phyloP scores from a whole-genome alignment of 2,888 invertebrate species.

The Pandemis corylana region DNA sequence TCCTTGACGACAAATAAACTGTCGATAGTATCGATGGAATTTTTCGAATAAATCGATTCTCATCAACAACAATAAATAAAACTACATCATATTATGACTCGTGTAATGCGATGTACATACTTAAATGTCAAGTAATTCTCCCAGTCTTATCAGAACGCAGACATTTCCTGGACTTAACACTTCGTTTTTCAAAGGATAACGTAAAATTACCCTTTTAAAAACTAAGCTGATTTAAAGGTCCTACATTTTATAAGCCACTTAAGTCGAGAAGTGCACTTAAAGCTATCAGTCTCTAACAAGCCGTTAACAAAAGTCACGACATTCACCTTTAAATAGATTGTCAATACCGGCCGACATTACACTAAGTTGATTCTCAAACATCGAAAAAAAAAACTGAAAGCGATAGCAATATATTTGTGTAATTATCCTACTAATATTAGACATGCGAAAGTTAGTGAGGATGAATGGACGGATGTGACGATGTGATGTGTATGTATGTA shows the following conservation, averaged over 20 bases:
- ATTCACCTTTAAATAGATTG: conserved; percentile 36
- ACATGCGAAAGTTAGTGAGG: too few species aligned
- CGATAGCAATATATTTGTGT: too few species aligned
- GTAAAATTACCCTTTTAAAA: conserved; percentile 24
- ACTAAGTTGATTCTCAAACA: neutral
- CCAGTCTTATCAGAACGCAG: conserved; percentile 19
- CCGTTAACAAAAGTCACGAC: conserved; percentile 40
- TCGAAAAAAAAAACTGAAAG: neutral
- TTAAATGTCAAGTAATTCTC: neutral
- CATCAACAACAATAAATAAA: neutral
- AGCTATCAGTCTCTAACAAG: conserved; percentile 27
- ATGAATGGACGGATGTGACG: too few species aligned
- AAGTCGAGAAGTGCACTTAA: conserved; percentile 21
- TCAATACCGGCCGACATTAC: neutral
- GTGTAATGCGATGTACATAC: neutral
- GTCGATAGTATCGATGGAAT: too few species aligned
- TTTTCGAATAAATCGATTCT: neutral
- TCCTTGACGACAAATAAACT: too few species aligned
- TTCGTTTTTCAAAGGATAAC: neutral
- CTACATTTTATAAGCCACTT: conserved; percentile 1
- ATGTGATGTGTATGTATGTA: too few species aligned
- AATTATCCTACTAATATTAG: too few species aligned
- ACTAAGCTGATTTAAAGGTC: conserved; percentile 18
- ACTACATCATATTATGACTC: neutral
- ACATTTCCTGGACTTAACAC: conserved; percentile 26